phyloP scores from a whole-genome alignment of 2,113 vertebrate species.

The Otolemur garnettii region DNA sequence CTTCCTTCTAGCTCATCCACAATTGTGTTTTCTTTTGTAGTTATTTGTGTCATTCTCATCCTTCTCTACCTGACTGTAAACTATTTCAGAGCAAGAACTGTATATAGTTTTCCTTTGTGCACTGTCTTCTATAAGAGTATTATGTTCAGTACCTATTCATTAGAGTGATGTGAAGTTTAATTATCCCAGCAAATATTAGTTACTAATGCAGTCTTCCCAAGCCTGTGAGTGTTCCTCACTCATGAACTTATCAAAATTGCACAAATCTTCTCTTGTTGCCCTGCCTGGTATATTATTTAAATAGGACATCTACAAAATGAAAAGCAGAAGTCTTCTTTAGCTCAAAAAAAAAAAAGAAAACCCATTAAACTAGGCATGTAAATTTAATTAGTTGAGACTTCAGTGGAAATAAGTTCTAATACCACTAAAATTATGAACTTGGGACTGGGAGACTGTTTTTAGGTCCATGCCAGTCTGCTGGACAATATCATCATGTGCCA shows the following conservation, averaged over 20 bases:
- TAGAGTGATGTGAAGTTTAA: neutral
- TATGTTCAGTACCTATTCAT: neutral
- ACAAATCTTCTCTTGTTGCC: neutral
- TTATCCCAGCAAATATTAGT: neutral
- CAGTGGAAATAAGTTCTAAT: conserved; percentile 36
- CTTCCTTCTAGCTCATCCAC: neutral
- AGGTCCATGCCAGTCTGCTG: neutral
- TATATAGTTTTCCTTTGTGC: neutral
- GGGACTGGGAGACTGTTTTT: neutral
- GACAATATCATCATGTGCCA: neutral
- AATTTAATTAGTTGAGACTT: conserved; percentile 37
- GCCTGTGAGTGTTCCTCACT: neutral
- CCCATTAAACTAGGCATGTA: neutral
- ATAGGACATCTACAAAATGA: neutral
- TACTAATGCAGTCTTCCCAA: conserved; percentile 2
- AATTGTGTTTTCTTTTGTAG: neutral
- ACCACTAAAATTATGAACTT: conserved; percentile 6
- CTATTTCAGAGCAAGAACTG: neutral
- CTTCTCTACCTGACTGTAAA: neutral
- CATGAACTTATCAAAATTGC: neutral
- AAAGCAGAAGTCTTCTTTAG: neutral
- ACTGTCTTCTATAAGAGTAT: neutral
- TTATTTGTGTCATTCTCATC: neutral
- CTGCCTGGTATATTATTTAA: neutral
- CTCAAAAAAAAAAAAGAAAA: neutral